A percentile compares a stretch with the other conserved stretches of the same genome.
phyloP scores from a whole-genome alignment of 2,113 vertebrate species.

The Ciconia boyciana region DNA sequence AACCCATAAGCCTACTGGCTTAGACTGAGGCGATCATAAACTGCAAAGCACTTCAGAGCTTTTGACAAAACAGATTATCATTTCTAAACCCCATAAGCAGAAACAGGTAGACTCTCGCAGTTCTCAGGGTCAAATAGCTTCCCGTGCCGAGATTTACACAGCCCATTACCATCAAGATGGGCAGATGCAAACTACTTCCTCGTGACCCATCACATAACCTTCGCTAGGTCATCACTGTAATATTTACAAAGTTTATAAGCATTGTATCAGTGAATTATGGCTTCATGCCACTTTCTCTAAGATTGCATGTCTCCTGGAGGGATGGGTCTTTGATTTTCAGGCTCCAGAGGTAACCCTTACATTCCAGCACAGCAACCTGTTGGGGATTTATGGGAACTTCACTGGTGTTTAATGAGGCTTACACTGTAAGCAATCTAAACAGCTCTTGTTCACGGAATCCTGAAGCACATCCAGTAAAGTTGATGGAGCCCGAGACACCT shows the following conservation, averaged over 20 bases:
- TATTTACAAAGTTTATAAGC: not conserved
- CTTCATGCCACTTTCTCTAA: not conserved
- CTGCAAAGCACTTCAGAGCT: not conserved
- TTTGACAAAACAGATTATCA: not conserved
- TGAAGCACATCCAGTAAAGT: not conserved
- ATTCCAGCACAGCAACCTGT: not conserved
- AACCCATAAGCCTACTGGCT: not conserved
- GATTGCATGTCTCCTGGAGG: not conserved
- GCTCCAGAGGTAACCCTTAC: not conserved
- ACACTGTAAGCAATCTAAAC: not conserved
- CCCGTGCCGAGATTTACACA: not conserved
- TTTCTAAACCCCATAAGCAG: not conserved
- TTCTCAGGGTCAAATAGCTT: not conserved
- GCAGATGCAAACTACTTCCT: not conserved
- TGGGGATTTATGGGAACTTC: not conserved
- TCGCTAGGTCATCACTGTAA: not conserved
- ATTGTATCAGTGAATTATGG: not conserved
- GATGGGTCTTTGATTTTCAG: not conserved
- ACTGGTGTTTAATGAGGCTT: not conserved
- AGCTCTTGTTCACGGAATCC: not conserved
- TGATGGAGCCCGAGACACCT: not conserved
- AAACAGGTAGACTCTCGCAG: not conserved
- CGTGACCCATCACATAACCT: not conserved
- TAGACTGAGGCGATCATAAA: not conserved
- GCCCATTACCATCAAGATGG: not conserved